A percentile compares a stretch with the other conserved stretches of the same genome.
These are phyloP conservation scores for Netelia melanura DNA, from an alignment of 2,888 invertebrate genomes.

Conservation along the genomic window DNA sequence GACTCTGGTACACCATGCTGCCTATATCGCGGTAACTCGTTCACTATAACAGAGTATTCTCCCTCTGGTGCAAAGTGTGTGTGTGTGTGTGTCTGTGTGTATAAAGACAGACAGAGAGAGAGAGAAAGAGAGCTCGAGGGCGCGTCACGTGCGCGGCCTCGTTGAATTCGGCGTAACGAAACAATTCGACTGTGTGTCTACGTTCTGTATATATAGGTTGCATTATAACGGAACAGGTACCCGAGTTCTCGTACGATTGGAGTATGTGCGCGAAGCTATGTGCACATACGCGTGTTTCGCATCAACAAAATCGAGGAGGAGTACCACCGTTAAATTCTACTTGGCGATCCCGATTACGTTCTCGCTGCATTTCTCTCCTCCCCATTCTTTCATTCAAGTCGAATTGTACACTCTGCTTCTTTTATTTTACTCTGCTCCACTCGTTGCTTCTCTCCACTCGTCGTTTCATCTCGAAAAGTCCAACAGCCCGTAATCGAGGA, in stretches of 20 bases:
- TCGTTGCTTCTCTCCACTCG: background rate
- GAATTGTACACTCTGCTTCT: background rate
- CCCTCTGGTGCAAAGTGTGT: background rate
- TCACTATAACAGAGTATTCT: constrained; percentile 36
- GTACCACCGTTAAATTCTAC: constrained; percentile 2
- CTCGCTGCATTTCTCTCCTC: background rate
- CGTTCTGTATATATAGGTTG: constrained; percentile 3
- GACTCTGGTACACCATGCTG: constrained; percentile 10
- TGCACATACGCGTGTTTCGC: constrained; percentile 37
- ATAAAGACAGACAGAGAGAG: constrained; percentile 1
- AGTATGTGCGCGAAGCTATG: background rate
- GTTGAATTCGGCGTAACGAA: constrained; percentile 61
- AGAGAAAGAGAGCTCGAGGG: constrained; percentile 18
- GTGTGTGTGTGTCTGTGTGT: no score
- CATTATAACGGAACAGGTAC: constrained; percentile 17
- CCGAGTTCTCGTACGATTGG: constrained; percentile 24
- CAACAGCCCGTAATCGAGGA: no score
- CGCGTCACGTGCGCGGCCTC: constrained; percentile 58
- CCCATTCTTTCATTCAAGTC: no score
- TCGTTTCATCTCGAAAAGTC: no score
- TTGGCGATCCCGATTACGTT: constrained; percentile 18
- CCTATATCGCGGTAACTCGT: constrained; percentile 52
- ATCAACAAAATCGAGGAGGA: constrained; percentile 35
- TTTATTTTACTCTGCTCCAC: background rate
- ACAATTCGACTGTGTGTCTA: constrained; percentile 47